These are phyloP conservation scores for Hozukius guyotensis DNA, from an alignment of 2,797 vertebrate genomes.

Conservation along the genomic window DNA sequence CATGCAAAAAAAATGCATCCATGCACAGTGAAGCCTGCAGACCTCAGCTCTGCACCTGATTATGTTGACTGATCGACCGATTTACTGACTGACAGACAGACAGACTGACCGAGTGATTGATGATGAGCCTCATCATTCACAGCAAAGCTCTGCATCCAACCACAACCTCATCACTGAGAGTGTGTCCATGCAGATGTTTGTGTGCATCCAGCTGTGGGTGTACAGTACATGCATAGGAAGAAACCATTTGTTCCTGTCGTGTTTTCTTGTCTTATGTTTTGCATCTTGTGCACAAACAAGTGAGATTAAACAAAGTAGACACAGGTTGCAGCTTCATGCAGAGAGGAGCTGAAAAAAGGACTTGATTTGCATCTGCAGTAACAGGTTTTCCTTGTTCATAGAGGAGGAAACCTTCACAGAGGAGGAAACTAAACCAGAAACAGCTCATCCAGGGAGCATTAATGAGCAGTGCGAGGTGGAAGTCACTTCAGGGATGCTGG, in stretches of 20 bases:
- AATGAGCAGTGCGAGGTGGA: conserved; percentile 20
- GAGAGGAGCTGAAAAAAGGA: not conserved
- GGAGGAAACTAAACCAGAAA: not conserved
- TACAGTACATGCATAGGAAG: not conserved
- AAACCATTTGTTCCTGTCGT: not conserved
- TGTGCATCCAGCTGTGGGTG: not conserved
- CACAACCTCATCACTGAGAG: not conserved
- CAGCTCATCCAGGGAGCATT: not conserved
- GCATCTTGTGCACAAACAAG: not conserved
- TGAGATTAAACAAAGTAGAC: not conserved
- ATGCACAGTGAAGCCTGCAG: not conserved
- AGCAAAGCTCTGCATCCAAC: not conserved
- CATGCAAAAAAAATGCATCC: not conserved
- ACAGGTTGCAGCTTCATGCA: not conserved
- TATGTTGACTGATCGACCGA: conserved; percentile 4
- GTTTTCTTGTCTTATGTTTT: not conserved
- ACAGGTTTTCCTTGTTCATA: conserved; percentile 11
- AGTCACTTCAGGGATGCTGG: conserved; percentile 32
- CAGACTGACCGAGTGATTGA: conserved; percentile 19
- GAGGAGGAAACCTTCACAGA: not conserved
- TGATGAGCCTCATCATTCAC: conserved; percentile 27
- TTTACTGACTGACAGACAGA: conserved; percentile 20
- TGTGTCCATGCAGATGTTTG: not conserved
- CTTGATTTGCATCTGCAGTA: not conserved
- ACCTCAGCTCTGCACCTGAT: conserved; percentile 25